Percentiles rank a stretch among this genome's conserved stretches.
phyloP scores from a whole-genome alignment of 1,140 invertebrate genomes.

The Musca vetustissima region DNA sequence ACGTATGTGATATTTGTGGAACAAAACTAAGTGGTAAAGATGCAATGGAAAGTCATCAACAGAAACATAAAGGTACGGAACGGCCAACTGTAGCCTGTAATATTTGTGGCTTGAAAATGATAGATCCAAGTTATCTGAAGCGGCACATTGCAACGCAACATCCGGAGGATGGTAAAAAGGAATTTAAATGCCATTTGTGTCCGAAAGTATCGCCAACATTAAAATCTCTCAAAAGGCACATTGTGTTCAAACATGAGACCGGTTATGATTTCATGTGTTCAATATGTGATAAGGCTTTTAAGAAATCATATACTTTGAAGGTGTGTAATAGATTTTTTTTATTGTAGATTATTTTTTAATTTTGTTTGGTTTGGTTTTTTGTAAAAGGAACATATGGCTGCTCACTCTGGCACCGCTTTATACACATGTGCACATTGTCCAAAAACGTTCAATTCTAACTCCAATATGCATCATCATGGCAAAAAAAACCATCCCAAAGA shows the following conservation, averaged over 20 bases:
- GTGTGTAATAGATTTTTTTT: neutral
- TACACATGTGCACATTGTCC: constrained; percentile 52
- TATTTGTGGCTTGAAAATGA: neutral
- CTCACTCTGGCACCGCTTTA: constrained; percentile 47
- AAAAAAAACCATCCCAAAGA: constrained; percentile 52
- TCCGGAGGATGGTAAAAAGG: neutral
- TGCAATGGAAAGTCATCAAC: neutral
- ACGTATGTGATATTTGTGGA: neutral
- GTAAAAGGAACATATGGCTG: constrained; percentile 50
- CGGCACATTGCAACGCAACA: neutral
- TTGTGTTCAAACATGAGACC: constrained; percentile 25
- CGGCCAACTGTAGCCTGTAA: neutral
- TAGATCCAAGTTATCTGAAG: neutral
- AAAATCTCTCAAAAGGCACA: neutral
- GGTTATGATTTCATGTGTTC: constrained; percentile 42
- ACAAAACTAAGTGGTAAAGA: neutral
- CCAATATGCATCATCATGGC: constrained; percentile 53
- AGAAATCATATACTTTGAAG: too few relatives aligned
- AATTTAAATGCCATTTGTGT: constrained; percentile 34
- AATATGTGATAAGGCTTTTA: constrained; percentile 42
- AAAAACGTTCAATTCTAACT: constrained; percentile 50
- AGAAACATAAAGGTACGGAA: neutral
- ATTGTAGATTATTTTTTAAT: neutral
- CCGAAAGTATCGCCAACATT: neutral
- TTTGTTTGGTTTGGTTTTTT: neutral